Evolutionary conservation across 1,140 invertebrate genomes (phyloP).

Genomic region (Orchestia grillus): DNA sequence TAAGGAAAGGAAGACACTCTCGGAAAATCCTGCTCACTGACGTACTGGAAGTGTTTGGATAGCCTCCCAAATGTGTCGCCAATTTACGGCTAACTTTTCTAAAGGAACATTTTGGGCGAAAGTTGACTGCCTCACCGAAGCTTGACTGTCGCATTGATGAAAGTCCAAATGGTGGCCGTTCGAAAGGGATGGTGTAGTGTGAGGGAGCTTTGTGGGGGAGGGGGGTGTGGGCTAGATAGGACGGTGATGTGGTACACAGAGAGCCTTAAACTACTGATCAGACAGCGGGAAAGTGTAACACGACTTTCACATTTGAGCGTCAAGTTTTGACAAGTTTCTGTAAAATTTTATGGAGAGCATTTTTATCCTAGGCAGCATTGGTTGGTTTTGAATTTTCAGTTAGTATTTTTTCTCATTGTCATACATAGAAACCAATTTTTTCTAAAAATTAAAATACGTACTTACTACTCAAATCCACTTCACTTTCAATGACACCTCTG

Average conservation of each 20-base stretch:
- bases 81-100: constrained; percentile 38
- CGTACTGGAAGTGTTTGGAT: not conserved
- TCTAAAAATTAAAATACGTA: too few species aligned
- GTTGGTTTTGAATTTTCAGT: not conserved
- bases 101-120: constrained; percentile 41
- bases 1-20: not conserved
- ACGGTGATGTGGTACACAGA: not conserved
- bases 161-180: constrained; percentile 32
- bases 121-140: constrained; percentile 21
- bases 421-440: not conserved
- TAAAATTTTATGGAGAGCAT: not conserved
- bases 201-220: too few species aligned
- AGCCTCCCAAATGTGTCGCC: constrained; percentile 19
- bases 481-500: not conserved
- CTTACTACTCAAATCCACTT: too few species aligned
- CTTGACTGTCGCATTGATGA: constrained; percentile 40
- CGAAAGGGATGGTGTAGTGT: not conserved
- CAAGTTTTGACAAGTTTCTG: not conserved
- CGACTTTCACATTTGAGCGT: not conserved
- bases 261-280: not conserved
- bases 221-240: too few species aligned
- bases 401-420: not conserved
- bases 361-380: not conserved
- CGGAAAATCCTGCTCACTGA: not conserved
- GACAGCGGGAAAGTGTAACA: not conserved